phyloP scores from a whole-genome alignment of 2,113 vertebrate genomes.

The Lophochroa leadbeateri region DNA sequence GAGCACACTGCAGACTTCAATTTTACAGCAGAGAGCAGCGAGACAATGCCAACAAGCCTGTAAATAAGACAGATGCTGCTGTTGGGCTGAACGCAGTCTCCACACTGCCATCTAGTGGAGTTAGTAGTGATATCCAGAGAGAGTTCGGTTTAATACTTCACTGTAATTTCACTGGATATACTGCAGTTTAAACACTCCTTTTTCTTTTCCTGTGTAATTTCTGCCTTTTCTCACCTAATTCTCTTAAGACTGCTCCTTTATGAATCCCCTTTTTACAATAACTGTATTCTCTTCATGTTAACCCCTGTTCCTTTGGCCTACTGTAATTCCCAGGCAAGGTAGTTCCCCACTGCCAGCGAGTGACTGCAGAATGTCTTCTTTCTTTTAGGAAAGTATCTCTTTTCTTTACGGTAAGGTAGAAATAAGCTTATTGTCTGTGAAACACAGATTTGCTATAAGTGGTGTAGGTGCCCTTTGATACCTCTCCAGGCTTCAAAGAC shows the following conservation, averaged over 20 bases:
- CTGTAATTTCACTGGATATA: neutral
- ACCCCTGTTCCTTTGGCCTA: neutral
- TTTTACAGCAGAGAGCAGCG: neutral
- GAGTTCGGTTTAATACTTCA: neutral
- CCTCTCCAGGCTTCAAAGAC: neutral
- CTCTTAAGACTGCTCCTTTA: neutral
- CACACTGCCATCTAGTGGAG: conserved; percentile 65
- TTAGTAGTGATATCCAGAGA: neutral
- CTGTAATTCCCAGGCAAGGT: neutral
- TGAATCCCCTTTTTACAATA: neutral
- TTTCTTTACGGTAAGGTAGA: neutral
- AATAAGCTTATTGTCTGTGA: neutral
- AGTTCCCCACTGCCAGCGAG: neutral
- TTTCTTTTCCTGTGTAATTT: neutral
- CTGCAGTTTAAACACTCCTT: neutral
- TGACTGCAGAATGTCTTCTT: neutral
- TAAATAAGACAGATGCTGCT: neutral
- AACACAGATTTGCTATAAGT: neutral
- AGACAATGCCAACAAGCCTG: neutral
- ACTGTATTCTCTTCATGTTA: neutral
- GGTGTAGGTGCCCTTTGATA: neutral
- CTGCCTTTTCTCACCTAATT: neutral
- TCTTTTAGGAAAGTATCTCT: neutral
- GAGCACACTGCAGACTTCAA: neutral
- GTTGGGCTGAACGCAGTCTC: neutral